phyloP scores from a whole-genome alignment of 1,140 invertebrate species.

The Drosophila gunungcola region DNA sequence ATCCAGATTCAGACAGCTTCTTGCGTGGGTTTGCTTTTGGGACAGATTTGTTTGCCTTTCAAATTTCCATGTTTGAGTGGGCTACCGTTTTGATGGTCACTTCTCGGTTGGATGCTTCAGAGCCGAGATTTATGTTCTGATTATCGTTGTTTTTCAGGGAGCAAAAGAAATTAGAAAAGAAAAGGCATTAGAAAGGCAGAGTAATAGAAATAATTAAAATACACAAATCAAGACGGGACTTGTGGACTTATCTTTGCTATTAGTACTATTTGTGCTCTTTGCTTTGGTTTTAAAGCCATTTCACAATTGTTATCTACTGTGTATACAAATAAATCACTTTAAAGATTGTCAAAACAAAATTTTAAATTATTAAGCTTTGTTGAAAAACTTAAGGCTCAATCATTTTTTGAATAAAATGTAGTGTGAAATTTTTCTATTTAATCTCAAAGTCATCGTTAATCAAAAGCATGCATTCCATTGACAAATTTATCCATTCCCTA shows the following conservation, averaged over 20 bases:
- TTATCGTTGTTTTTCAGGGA: neutral
- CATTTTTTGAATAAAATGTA: too few species aligned
- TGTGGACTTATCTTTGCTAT: neutral
- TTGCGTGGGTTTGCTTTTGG: conserved; percentile 32
- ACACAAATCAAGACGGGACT: neutral
- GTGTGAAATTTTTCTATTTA: too few species aligned
- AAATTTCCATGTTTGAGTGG: conserved; percentile 26
- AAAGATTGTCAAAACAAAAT: too few species aligned
- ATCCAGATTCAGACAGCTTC: conserved; percentile 19
- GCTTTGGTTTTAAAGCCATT: too few species aligned
- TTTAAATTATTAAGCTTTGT: too few species aligned
- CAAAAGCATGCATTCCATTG: neutral
- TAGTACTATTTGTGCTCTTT: too few species aligned
- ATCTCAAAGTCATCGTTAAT: too few species aligned
- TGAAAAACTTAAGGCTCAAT: too few species aligned
- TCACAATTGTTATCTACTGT: too few species aligned
- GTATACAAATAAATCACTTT: too few species aligned
- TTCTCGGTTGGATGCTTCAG: conserved; percentile 27
- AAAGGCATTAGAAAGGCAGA: neutral
- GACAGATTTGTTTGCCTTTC: conserved; percentile 49
- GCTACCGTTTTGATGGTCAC: conserved; percentile 34
- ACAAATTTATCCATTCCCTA: neutral
- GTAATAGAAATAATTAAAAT: neutral
- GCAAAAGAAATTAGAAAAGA: neutral
- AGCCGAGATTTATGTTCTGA: conserved; percentile 20